phyloP scores from a whole-genome alignment of 2,113 vertebrate species.

The Pterocles burchelli region DNA sequence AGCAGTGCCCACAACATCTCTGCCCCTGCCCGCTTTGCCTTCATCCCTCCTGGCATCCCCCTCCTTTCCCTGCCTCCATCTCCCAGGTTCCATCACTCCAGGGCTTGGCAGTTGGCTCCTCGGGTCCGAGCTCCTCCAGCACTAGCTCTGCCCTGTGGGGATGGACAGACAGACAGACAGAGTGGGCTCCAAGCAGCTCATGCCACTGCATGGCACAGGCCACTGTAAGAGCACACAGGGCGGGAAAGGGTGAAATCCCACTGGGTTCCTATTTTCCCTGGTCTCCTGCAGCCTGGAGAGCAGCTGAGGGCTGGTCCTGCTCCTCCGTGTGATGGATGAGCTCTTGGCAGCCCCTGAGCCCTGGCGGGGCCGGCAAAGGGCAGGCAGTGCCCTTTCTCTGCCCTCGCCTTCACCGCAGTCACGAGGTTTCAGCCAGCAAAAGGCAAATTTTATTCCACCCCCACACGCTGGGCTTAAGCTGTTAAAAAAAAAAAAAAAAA shows the following conservation, averaged over 20 bases:
- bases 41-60: fast-evolving
- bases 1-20: not conserved
- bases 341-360: not conserved
- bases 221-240: fast-evolving
- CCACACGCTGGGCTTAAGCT: not conserved
- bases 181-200: not conserved
- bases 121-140: no score
- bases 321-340: not conserved
- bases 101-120: no score
- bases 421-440: not conserved
- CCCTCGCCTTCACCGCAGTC: not conserved
- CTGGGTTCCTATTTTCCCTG: fast-evolving
- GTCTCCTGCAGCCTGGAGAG: not conserved
- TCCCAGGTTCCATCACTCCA: not conserved
- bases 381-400: not conserved
- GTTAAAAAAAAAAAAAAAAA: not conserved
- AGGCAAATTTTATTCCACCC: not conserved
- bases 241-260: not conserved
- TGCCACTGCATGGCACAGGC: not conserved
- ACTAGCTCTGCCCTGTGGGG: not conserved
- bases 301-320: not conserved
- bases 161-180: not conserved
- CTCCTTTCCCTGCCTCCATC: not conserved
- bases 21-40: fast-evolving
- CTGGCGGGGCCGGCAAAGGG: fast-evolving